A percentile compares a stretch with the other conserved stretches of the same genome.
phyloP scores from a whole-genome alignment of 2,797 vertebrate genomes.

The Clarias fuscus region DNA sequence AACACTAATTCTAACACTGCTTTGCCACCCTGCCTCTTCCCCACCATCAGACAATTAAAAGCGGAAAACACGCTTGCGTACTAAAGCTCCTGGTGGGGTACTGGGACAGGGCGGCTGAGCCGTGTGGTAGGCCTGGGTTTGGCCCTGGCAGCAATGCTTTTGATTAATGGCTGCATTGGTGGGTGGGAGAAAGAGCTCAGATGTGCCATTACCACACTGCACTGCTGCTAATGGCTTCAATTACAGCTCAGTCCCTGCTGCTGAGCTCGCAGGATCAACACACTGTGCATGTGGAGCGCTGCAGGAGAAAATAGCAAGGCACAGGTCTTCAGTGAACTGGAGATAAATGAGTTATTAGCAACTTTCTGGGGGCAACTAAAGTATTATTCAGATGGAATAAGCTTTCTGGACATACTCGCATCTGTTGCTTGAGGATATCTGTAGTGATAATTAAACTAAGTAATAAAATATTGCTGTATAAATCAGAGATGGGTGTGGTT shows the following conservation, averaged over 20 bases:
- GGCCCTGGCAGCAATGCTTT: constrained; percentile 45
- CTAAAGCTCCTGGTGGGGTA: constrained; percentile 14
- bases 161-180: constrained; percentile 83
- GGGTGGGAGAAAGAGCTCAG: constrained; percentile 80
- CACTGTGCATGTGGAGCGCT: constrained; percentile 16
- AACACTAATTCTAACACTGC: neutral
- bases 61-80: neutral
- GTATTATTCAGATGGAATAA: neutral
- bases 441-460: neutral
- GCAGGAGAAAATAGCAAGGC: constrained; percentile 47
- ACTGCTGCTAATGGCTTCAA: constrained; percentile 85
- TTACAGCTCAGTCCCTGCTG: constrained; percentile 75
- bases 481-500: neutral
- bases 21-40: neutral
- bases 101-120: constrained; percentile 12
- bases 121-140: constrained; percentile 11
- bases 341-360: constrained; percentile 2
- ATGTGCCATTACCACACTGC: constrained; percentile 82
- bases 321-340: constrained; percentile 50
- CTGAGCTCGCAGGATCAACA: constrained; percentile 77
- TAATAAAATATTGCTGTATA: neutral
- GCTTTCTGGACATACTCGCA: neutral
- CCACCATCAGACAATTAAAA: neutral
- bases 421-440: neutral
- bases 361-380: neutral